Conservation (phyloP, 2,113 vertebrate species). For the Ranitomeya variabilis region DNA sequence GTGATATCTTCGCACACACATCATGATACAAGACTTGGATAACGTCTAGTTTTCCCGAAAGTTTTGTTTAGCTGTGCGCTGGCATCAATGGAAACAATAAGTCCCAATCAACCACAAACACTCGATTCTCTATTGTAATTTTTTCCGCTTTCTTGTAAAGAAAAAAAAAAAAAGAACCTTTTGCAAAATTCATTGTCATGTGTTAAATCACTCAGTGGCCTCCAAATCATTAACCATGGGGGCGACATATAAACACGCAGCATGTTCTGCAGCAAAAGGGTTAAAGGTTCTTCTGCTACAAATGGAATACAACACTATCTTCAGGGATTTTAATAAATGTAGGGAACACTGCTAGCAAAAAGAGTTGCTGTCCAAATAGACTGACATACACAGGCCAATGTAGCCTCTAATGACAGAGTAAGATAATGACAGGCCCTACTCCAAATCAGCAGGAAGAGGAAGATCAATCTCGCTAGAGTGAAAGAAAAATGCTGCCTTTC, state of each 20-base stretch:
- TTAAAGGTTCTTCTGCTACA: constrained; percentile 74
- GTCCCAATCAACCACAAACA: background rate
- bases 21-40: background rate
- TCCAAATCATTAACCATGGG: constrained; percentile 26
- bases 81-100: background rate
- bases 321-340: constrained; percentile 96
- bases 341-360: constrained; percentile 92
- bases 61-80: background rate
- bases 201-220: constrained; percentile 18
- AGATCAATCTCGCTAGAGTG: constrained; percentile 99
- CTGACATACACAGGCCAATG: constrained; percentile 98
- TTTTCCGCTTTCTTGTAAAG: background rate
- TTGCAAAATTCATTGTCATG: constrained; percentile 3
- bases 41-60: background rate
- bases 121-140: background rate
- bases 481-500: constrained; percentile 91
- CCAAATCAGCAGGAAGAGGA: constrained; percentile 99
- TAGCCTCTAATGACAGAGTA: constrained; percentile 99
- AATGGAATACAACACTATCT: constrained; percentile 83
- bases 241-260: constrained; percentile 13
- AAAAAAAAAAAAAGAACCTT: background rate
- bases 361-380: constrained; percentile 99
- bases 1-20: background rate
- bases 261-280: constrained; percentile 63
- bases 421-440: constrained; percentile 99